These are phyloP conservation scores for Mesembrinibis cayennensis DNA, from an alignment of 2,113 vertebrate species.

Conservation along the genomic window DNA sequence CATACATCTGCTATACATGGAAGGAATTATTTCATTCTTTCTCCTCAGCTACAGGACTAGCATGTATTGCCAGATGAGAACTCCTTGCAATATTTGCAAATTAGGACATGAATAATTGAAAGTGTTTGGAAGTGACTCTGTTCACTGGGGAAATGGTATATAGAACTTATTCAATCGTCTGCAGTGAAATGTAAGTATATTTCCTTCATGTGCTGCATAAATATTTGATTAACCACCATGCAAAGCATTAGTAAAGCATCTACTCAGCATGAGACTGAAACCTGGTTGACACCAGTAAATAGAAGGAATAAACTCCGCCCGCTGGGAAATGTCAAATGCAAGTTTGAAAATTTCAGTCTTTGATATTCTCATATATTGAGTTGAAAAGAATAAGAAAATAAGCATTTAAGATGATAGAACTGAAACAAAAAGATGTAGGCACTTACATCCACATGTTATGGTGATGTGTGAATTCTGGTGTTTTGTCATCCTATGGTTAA, in stretches of 20 bases:
- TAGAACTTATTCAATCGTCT: constrained; percentile 43
- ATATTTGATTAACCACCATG: constrained; percentile 52
- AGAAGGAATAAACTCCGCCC: not conserved
- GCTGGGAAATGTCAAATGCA: not conserved
- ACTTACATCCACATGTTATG: not conserved
- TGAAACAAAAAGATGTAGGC: not conserved
- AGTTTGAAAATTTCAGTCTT: not conserved
- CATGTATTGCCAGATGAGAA: not conserved
- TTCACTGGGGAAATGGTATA: constrained; percentile 42
- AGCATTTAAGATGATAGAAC: not conserved
- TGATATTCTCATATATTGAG: not conserved
- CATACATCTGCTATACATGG: not conserved
- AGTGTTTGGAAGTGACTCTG: constrained; percentile 11
- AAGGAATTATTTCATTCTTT: not conserved
- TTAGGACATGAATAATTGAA: constrained; percentile 54
- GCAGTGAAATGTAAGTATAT: constrained; percentile 33
- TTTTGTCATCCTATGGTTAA: not conserved
- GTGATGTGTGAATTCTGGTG: not conserved
- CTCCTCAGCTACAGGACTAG: not conserved
- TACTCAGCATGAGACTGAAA: not conserved
- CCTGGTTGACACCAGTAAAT: not conserved
- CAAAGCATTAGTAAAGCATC: constrained; percentile 27
- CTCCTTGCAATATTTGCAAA: constrained; percentile 39
- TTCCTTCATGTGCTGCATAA: constrained; percentile 45
- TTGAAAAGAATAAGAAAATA: not conserved